Base-by-base conservation (phyloP, 2,888 invertebrate species). In the Drosophila bunnanda region DNA sequence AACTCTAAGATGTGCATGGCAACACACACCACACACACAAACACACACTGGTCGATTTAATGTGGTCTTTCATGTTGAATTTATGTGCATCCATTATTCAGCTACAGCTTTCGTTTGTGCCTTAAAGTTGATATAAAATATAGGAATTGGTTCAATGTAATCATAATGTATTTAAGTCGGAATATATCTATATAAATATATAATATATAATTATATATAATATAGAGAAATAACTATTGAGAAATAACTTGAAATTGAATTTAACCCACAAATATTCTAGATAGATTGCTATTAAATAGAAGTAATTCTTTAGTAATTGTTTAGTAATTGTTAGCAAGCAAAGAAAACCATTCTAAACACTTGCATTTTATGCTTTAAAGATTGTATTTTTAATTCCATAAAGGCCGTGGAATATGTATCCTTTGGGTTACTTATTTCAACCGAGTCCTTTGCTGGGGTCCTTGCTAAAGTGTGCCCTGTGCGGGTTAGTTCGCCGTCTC, bases 401-500 rank as follows among this genome's bases (percentile, higher is more conserved):
- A 17, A 17, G 12, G 0, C 17, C 1, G 1, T 13, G 17, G 1
- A 30, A 5, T 17, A 28, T 12, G n/a, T 39, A 39, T 12, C 39
- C 39, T 41, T 41, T 41, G 39, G 12, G 5, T 32, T 9, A 50
- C 32, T 50, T 50, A 13, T 4, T 20, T 20, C 5, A 46, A 28
- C 6, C 22, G 8, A 53, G 52, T 53, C 34, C 52, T 36, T 22
- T 32, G 2, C 3, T 2, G 20, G 28, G 30, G 59, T 30, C 59
- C 59, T 30, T 32, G 20, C 32, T 4, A 50, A 20, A 20, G 34
- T 36, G 25, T 22, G 44, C 25, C 38, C 17, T 22, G 66, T 32
- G 50, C 4, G 30, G 17, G 43, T 20, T 56, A 39, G 43, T 17
- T 41, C 43, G 9, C 57, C 13, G 65, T 88, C 78, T 82, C 78